Evolutionary conservation across 23 tunicate genomes (phyloP), one percentile per base, ranked within the genome.

Genomic region (Ciona savignyi): DNA sequence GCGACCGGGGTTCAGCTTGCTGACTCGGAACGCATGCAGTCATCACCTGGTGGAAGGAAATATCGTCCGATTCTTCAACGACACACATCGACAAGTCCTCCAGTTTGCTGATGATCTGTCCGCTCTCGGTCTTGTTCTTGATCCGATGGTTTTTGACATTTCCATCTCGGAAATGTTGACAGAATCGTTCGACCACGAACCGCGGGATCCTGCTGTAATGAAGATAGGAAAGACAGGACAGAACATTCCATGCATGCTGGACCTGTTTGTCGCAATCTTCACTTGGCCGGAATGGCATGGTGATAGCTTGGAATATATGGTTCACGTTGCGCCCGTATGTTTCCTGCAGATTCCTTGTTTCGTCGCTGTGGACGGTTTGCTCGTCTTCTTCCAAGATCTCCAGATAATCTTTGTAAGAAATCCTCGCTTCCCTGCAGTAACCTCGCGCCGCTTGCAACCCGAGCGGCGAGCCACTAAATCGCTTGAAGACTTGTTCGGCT

Each of bases 21-120:
- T 74, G 29, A 75, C 32, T 30, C 80, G 61, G 56, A 82, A 82
- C 21, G 87, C 69, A 61, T 75, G 78, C 25, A 60, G 62, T 21
- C n/a, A 82, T 73, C 20, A 82, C 87, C 34, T 82, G 80, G 51
- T 82, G 87, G 64, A 74, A 82, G 51, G 65, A 67, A 51, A 82
- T 68, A 24, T 79, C 76, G 48, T 79, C 83, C 20, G 75, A 56
- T 60, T 70, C 76, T 9, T 25, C 35, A 28, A 21, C 72, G 6
- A 15, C 34, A 72, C 49, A 29, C 1, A 73, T 65, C 30, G 79
- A 82, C 70, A 74, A 63, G 30, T 82, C 80, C 0, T 20, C 25
- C 35, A 82, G 48, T 56, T 56, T 74, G 30, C 74, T 66, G 31
- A 82, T 68, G 22, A 82, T 30, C 60, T 29, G 23, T 23, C 80